phyloP scores from a whole-genome alignment of 2,888 invertebrate species.

The Aphelenchoides bicaudatus region DNA sequence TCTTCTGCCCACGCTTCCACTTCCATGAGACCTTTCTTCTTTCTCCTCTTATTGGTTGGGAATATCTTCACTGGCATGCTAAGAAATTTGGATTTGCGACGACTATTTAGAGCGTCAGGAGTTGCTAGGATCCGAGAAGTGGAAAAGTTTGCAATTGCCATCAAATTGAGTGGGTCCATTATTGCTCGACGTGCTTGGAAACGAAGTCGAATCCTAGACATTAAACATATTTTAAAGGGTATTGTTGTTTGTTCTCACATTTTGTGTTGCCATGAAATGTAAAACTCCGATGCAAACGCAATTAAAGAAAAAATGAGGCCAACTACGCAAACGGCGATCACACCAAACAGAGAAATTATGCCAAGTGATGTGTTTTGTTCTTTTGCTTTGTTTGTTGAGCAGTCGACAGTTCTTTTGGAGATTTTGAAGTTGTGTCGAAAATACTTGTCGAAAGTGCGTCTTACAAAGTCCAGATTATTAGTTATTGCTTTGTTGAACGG shows the following conservation, averaged over 20 bases:
- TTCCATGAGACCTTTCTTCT: neutral
- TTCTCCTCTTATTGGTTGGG: too few relatives aligned
- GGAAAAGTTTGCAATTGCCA: neutral
- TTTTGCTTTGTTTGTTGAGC: too few relatives aligned
- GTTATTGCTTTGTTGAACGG: constrained; percentile 24
- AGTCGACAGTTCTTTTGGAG: neutral
- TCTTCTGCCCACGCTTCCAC: too few relatives aligned
- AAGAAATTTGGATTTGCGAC: too few relatives aligned
- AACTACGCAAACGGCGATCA: neutral
- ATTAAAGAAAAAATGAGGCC: neutral
- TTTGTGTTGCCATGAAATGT: neutral
- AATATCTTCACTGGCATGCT: too few relatives aligned
- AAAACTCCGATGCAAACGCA: neutral
- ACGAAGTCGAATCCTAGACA: neutral
- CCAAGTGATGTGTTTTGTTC: too few relatives aligned
- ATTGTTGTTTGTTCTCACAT: too few relatives aligned
- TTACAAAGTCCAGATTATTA: constrained; percentile 28
- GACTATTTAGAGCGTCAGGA: too few relatives aligned
- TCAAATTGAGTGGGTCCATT: neutral
- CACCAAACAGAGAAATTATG: constrained; percentile 5
- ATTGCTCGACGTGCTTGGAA: neutral
- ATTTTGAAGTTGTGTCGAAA: constrained; percentile 21
- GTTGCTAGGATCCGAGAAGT: neutral
- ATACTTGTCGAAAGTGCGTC: constrained; percentile 29
- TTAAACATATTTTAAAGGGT: too few relatives aligned